Conservation (phyloP, 30 jellyfish, hydroid and myxozoan species). For the Nemopilema nomurai region DNA sequence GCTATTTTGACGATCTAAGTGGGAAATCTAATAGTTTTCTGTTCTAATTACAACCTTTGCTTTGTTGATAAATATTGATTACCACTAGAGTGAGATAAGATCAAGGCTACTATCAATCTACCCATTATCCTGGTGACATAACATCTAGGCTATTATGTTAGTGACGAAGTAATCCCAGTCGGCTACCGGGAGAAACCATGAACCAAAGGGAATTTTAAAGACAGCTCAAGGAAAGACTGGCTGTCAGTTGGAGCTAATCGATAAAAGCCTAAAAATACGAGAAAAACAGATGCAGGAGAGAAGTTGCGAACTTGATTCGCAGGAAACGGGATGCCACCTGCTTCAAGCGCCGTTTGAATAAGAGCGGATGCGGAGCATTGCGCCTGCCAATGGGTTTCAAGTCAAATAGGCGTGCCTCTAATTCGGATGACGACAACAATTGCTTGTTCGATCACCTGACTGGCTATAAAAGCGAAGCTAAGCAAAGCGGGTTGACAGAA, state of each 20-base stretch:
- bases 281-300: not conserved
- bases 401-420: not conserved
- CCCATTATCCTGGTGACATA: too few relatives aligned
- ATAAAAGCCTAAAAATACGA: not conserved
- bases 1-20: too few relatives aligned
- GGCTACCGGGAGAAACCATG: not conserved
- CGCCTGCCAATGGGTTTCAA: conserved; percentile 7
- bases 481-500: not conserved
- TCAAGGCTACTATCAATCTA: too few relatives aligned
- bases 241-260: not conserved
- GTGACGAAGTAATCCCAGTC: not conserved
- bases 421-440: not conserved
- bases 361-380: conserved; percentile 12
- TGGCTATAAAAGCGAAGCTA: not conserved
- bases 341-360: not conserved
- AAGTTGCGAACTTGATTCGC: not conserved
- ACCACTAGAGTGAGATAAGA: not conserved
- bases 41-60: not conserved
- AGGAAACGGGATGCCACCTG: not conserved
- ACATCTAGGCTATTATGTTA: too few relatives aligned
- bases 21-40: not conserved
- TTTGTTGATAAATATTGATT: not conserved
- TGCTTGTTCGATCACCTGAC: not conserved
- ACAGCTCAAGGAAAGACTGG: not conserved
- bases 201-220: not conserved